phyloP scores from a whole-genome alignment of 2,888 invertebrate species.

The Eilema depressum region DNA sequence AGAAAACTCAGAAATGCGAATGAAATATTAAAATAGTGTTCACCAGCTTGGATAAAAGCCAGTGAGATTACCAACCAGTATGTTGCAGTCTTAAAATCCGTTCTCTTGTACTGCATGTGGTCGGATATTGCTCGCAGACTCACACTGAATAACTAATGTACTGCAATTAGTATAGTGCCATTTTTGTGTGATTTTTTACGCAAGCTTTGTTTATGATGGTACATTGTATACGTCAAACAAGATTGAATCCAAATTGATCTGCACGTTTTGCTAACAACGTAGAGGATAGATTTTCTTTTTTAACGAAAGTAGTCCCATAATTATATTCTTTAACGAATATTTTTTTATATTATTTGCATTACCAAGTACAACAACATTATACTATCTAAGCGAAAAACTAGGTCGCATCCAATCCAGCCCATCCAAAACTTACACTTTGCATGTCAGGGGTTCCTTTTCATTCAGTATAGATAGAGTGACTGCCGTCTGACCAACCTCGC shows the following conservation, averaged over 20 bases:
- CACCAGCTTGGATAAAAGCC: conserved; percentile 30
- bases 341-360: too few species aligned
- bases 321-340: too few species aligned
- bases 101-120: conserved; percentile 24
- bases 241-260: neutral
- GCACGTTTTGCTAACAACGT: neutral
- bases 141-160: conserved; percentile 56
- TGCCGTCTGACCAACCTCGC: too few species aligned
- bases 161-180: conserved; percentile 52
- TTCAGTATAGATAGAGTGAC: too few species aligned
- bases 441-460: too few species aligned
- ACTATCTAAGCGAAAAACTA: too few species aligned
- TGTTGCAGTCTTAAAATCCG: conserved; percentile 22
- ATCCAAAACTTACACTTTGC: too few species aligned
- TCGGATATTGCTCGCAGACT: conserved; percentile 50
- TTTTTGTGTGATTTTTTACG: conserved; percentile 35
- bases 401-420: too few species aligned
- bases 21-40: conserved; percentile 44
- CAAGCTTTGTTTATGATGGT: neutral
- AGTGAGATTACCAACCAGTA: conserved; percentile 35
- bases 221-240: neutral
- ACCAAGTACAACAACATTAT: too few species aligned
- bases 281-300: neutral
- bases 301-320: neutral
- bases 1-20: conserved; percentile 17